Evolutionary conservation across 2,797 vertebrate species (phyloP).

Genomic region (Natrix natrix): DNA sequence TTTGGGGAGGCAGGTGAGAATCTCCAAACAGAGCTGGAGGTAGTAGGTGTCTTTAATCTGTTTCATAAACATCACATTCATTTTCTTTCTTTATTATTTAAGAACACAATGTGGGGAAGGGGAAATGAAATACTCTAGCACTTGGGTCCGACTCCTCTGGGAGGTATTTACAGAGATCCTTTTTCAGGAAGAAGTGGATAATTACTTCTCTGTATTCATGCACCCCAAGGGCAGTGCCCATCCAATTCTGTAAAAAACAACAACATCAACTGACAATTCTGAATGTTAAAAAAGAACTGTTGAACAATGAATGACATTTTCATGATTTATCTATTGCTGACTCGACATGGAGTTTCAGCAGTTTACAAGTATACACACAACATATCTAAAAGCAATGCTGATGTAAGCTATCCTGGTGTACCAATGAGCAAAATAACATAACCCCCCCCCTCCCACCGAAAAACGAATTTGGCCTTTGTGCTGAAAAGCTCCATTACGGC

Average conservation of each 20-base stretch:
- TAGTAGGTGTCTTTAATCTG: constrained; percentile 5
- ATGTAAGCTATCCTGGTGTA: neutral
- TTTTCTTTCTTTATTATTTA: constrained; percentile 28
- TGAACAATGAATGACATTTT: neutral
- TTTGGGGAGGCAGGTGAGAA: neutral
- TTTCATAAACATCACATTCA: constrained; percentile 17
- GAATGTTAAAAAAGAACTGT: neutral
- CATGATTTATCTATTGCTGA: neutral
- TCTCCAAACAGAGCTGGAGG: constrained; percentile 4
- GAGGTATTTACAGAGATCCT: neutral
- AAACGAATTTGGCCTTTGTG: neutral
- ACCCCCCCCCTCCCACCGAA: neutral
- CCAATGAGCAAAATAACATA: neutral
- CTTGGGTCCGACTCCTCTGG: neutral
- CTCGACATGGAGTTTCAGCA: neutral
- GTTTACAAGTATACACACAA: neutral
- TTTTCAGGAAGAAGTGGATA: neutral
- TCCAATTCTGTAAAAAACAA: neutral
- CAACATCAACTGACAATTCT: neutral
- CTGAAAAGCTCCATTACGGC: neutral
- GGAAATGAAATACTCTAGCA: constrained; percentile 4
- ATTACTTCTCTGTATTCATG: neutral
- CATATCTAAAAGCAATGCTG: neutral
- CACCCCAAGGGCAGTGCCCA: neutral
- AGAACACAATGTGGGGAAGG: neutral